A percentile compares a stretch with the other conserved stretches of the same genome.
Conservation (phyloP, 2,888 invertebrate species). For the Lasioglossum zephyrum region DNA sequence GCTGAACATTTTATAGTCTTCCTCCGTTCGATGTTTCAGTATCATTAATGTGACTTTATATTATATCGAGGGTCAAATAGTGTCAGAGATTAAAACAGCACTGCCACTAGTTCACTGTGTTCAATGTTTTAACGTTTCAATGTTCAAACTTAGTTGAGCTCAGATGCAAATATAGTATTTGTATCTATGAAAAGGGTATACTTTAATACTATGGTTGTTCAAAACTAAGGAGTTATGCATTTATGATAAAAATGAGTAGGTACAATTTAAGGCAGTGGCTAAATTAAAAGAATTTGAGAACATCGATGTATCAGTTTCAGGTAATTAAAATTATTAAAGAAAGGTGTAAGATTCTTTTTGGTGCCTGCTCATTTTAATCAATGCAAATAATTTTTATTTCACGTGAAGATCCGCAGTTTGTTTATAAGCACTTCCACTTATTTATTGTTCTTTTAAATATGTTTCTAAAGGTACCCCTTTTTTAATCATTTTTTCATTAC, state of each 20-base stretch:
- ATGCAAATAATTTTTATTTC: too few species aligned
- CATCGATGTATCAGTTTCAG: too few species aligned
- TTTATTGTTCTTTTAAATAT: too few species aligned
- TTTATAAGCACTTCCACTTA: neutral
- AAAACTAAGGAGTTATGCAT: too few species aligned
- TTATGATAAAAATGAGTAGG: too few species aligned
- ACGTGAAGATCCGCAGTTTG: too few species aligned
- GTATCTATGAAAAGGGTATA: neutral
- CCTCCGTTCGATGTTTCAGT: constrained; percentile 1
- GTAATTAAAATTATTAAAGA: too few species aligned
- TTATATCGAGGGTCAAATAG: neutral
- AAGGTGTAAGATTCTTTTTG: too few species aligned
- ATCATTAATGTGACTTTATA: neutral
- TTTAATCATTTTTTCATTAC: neutral
- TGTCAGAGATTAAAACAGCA: neutral
- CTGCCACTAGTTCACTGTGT: neutral
- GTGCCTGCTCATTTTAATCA: too few species aligned
- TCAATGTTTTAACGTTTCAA: neutral
- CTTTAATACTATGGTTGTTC: neutral
- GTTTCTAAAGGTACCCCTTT: too few species aligned
- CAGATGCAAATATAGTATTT: neutral
- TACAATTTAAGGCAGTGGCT: too few species aligned
- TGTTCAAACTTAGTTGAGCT: neutral
- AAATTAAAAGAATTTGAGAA: too few species aligned
- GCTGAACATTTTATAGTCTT: constrained; percentile 57